These are phyloP conservation scores for Phaedon cochleariae DNA, from an alignment of 2,888 invertebrate genomes.

Conservation along the genomic window DNA sequence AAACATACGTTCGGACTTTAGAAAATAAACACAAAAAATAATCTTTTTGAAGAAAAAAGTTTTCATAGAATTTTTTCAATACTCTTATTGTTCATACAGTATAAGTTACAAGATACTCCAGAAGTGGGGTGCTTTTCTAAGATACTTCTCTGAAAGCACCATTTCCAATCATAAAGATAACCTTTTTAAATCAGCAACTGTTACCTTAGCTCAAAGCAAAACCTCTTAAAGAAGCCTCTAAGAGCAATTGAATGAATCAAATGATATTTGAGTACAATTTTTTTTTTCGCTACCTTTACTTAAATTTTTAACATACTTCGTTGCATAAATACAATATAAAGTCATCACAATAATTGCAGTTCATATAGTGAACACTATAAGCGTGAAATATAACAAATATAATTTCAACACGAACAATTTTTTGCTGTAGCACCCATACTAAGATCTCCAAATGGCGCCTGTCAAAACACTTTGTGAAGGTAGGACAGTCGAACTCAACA, in stretches of 20 bases:
- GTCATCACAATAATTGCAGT: constrained; percentile 62
- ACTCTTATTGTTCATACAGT: too few relatives aligned
- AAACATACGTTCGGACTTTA: too few relatives aligned
- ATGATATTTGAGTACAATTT: constrained; percentile 43
- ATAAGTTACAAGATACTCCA: too few relatives aligned
- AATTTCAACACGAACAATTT: constrained; percentile 57
- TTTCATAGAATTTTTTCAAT: too few relatives aligned
- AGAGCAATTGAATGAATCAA: constrained; percentile 41
- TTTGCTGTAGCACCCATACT: constrained; percentile 59
- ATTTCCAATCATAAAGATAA: too few relatives aligned
- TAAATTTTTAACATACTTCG: constrained; percentile 50
- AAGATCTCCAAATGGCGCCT: constrained; percentile 45
- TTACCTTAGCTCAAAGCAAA: constrained; percentile 13
- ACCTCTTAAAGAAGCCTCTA: constrained; percentile 43
- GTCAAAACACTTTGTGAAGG: constrained; percentile 7
- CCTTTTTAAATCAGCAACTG: too few relatives aligned
- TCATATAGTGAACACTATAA: constrained; percentile 64
- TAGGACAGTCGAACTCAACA: constrained; percentile 2
- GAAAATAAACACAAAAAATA: too few relatives aligned
- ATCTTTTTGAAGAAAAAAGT: too few relatives aligned
- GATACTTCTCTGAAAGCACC: too few relatives aligned
- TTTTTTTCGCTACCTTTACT: constrained; percentile 40
- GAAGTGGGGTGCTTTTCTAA: too few relatives aligned
- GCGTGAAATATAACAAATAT: constrained; percentile 57
- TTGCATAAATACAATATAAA: constrained; percentile 58